A percentile compares a stretch with the other conserved stretches of the same genome.
These are phyloP conservation scores for Dendrolimus kikuchii DNA, from an alignment of 1,140 invertebrate genomes.

Conservation along the genomic window DNA sequence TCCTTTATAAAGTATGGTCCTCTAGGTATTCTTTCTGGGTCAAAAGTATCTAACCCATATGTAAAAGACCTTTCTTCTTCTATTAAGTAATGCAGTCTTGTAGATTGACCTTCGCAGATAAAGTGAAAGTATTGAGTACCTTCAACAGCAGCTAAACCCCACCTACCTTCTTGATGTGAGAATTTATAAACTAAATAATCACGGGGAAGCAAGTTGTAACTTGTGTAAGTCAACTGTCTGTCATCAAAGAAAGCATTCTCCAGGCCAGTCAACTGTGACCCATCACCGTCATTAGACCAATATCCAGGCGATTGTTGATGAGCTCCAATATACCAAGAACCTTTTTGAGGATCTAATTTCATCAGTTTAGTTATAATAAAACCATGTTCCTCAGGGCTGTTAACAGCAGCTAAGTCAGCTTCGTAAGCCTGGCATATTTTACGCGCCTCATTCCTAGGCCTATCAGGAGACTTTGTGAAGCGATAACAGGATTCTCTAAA, in stretches of 20 bases:
- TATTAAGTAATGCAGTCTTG: slow-evolving; percentile 78
- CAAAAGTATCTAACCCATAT: slow-evolving; percentile 84
- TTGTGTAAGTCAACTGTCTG: slow-evolving; percentile 53
- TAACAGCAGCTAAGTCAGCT: slow-evolving; percentile 85
- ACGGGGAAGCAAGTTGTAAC: slow-evolving; percentile 62
- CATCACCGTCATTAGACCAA: slow-evolving; percentile 90
- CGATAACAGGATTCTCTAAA: slow-evolving; percentile 87
- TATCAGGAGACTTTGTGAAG: slow-evolving; percentile 89
- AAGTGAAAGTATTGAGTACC: slow-evolving; percentile 85
- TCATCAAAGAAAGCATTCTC: slow-evolving; percentile 86
- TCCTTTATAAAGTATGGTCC: slow-evolving; percentile 92
- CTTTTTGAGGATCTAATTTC: slow-evolving; percentile 86
- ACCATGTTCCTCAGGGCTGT: slow-evolving; percentile 88
- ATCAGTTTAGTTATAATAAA: slow-evolving; percentile 87
- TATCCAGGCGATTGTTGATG: slow-evolving; percentile 81
- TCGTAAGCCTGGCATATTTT: slow-evolving; percentile 86
- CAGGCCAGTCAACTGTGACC: slow-evolving; percentile 81
- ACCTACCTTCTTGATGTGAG: slow-evolving; percentile 80
- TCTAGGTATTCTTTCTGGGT: slow-evolving; percentile 85
- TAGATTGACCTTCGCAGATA: slow-evolving; percentile 89
- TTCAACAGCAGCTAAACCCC: slow-evolving; percentile 87
- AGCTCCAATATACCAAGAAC: slow-evolving; percentile 89
- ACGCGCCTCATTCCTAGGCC: slow-evolving; percentile 83
- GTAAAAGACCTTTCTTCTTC: slow-evolving; percentile 86
- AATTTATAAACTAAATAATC: slow-evolving; percentile 79